These are phyloP conservation scores for Motacilla alba DNA, from an alignment of 2,113 vertebrate genomes.

Conservation along the genomic window DNA sequence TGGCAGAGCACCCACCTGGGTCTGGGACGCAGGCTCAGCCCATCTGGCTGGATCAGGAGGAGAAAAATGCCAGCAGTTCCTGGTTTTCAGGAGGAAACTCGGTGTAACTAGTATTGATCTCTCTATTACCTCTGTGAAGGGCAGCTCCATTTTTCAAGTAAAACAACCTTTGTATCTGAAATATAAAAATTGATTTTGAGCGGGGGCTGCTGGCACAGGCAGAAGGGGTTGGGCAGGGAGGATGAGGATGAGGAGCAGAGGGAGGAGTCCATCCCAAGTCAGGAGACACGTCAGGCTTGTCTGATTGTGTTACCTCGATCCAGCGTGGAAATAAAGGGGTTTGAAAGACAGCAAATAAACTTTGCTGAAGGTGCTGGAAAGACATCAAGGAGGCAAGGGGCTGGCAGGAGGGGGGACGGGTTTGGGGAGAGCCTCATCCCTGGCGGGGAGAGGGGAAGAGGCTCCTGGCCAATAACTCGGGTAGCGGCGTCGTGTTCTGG, in stretches of 20 bases:
- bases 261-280: background rate
- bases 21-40: background rate
- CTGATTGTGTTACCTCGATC: background rate
- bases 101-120: constrained; percentile 44
- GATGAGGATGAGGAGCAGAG: background rate
- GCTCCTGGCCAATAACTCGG: background rate
- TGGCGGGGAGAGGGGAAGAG: rapidly evolving
- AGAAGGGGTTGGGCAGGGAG: background rate
- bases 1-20: rapidly evolving
- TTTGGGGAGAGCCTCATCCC: background rate
- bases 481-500: rapidly evolving
- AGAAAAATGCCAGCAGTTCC: background rate
- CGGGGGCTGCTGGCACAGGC: rapidly evolving
- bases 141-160: constrained; percentile 56
- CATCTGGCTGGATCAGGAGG: background rate
- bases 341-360: background rate
- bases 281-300: background rate
- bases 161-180: constrained; percentile 39
- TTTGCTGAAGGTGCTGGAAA: background rate
- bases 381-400: background rate
- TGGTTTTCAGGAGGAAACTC: background rate
- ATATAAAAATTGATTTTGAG: constrained; percentile 14
- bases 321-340: background rate
- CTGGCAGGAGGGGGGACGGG: rapidly evolving
- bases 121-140: constrained; percentile 50